Base-by-base conservation (phyloP, 2,888 invertebrate species). In the Bellardia pandia region DNA sequence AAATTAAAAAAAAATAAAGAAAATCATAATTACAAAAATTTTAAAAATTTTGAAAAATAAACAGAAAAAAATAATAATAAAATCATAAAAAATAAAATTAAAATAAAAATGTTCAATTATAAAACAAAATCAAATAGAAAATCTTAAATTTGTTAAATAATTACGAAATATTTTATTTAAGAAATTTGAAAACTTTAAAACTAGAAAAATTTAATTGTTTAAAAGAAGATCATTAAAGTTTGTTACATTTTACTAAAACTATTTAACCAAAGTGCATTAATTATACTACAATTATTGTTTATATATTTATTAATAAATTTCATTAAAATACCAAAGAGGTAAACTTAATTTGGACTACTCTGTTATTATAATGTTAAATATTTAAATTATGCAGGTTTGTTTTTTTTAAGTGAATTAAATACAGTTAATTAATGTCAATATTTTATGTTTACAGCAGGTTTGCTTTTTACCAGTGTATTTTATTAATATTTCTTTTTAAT, bases 91-190 rank as follows among this genome's bases (percentile, higher is more conserved):
- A 60, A 64, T 74, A 88, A 88, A 86, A 81, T 64, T n/a, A 84
- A 58, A 30, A 53, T 58, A 56, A 88, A 86, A 77, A 71, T 64
- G 62, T 48, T 56, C 42, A 16, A 60, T 72, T 48, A 82, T 78
- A 85, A 79, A 75, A 48, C 45, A 75, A 68, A 85, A 83, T 62
- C 56, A 80, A 69, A 85, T 66, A n/a, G 78, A 69, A 64, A 78
- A 60, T 42, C 69, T 80, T 86, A 88, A 71, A 84, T 74, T 86
- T 86, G 60, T 76, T 51, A 78, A 86, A 88, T 77, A 48, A 53
- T 72, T 23, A 56, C 3, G 23, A 56, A 56, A 23, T 53, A 16
- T n/a, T n/a, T 51, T 13, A 0, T 88, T 85, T 85, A 23, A 23
- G 23, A 23, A 23, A 23, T 23, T 0, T 23, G 74, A 51, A 87